These are phyloP conservation scores for Heliconius himera DNA, from an alignment of 1,140 invertebrate genomes.

Conservation along the genomic window DNA sequence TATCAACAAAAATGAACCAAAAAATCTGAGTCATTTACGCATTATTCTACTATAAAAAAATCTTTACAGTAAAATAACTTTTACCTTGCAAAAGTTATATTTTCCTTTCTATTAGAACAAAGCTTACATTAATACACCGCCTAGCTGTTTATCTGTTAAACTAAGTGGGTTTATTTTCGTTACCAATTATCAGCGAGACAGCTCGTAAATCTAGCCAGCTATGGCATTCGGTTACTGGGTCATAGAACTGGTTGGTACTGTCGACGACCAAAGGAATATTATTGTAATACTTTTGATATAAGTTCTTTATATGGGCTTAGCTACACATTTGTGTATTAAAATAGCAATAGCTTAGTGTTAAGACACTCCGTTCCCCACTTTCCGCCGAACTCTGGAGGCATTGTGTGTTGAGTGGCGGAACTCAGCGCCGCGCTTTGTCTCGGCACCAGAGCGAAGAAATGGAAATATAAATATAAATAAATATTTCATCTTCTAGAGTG, in stretches of 20 bases:
- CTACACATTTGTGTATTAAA: not conserved
- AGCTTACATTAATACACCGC: not conserved
- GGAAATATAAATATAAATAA: too few species aligned
- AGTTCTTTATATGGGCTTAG: not conserved
- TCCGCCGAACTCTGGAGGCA: too few species aligned
- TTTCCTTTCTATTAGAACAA: not conserved
- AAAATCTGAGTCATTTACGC: too few species aligned
- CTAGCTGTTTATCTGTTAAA: not conserved
- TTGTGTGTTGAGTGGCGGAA: too few species aligned
- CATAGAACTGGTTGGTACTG: slow-evolving; percentile 49
- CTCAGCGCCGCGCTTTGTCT: too few species aligned
- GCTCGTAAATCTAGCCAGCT: slow-evolving; percentile 40
- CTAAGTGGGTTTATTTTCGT: slow-evolving; percentile 13
- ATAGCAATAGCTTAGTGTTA: too few species aligned
- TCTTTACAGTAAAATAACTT: not conserved
- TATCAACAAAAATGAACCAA: too few species aligned
- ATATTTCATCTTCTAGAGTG: too few species aligned
- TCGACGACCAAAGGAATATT: slow-evolving; percentile 15
- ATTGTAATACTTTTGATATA: slow-evolving; percentile 2
- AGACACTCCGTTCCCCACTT: too few species aligned
- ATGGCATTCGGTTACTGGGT: slow-evolving; percentile 54
- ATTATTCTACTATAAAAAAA: too few species aligned
- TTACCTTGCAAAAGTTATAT: not conserved
- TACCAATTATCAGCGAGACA: slow-evolving; percentile 29
- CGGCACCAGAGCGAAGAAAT: too few species aligned